Evolutionary conservation across 2,888 invertebrate genomes (phyloP).

Genomic region (Cheilosia variabilis): DNA sequence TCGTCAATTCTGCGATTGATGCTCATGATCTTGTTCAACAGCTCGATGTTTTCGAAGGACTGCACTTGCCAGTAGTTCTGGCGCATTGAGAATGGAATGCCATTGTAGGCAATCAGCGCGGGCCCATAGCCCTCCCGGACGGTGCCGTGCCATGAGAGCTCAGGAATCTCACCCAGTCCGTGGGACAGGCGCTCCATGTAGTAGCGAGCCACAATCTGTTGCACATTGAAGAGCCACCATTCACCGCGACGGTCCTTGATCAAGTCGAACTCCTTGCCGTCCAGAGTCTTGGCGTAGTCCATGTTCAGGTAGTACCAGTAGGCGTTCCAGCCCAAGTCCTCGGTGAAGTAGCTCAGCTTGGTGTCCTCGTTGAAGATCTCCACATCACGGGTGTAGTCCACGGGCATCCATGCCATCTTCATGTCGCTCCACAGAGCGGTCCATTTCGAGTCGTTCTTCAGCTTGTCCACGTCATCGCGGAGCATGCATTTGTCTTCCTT

Average conservation of each 20-base stretch:
- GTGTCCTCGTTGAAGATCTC: constrained; percentile 85
- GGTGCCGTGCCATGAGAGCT: constrained; percentile 85
- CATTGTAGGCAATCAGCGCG: constrained; percentile 87
- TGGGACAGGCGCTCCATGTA: constrained; percentile 90
- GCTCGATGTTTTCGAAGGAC: constrained; percentile 82
- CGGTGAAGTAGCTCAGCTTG: constrained; percentile 88
- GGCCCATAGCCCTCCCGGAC: constrained; percentile 87
- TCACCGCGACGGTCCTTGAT: constrained; percentile 87
- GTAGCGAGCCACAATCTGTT: constrained; percentile 89
- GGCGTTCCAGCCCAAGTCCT: constrained; percentile 88
- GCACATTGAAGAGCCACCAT: constrained; percentile 87
- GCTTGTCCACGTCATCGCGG: constrained; percentile 79
- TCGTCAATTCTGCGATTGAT: constrained; percentile 84
- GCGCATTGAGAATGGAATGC: constrained; percentile 87
- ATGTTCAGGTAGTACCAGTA: constrained; percentile 87
- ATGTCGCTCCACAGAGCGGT: constrained; percentile 77
- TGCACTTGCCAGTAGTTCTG: constrained; percentile 85
- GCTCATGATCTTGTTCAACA: constrained; percentile 77
- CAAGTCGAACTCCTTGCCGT: constrained; percentile 85
- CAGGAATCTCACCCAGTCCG: constrained; percentile 87
- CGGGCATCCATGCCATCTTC: constrained; percentile 81
- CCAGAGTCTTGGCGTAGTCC: constrained; percentile 87
- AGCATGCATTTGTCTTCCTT: constrained; percentile 78
- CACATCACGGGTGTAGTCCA: constrained; percentile 86
- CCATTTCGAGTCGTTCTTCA: constrained; percentile 78